Evolutionary conservation across 2,888 invertebrate genomes (phyloP).

Genomic region (Nebria brevicollis): DNA sequence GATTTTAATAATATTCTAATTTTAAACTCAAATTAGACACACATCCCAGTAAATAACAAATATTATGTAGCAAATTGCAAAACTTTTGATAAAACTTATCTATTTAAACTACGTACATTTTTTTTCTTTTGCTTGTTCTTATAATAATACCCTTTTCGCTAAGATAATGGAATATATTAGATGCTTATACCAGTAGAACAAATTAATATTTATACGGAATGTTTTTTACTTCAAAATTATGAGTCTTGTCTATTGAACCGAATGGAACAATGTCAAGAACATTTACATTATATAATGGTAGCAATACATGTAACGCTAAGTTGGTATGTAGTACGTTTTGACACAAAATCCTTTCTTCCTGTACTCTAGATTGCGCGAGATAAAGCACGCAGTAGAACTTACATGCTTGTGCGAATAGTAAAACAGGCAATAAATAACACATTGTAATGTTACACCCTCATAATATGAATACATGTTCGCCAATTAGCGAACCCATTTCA

Average conservation of each 20-base stretch:
- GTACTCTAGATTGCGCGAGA: conserved; percentile 50
- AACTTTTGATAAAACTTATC: too few species aligned
- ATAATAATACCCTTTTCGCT: too few species aligned
- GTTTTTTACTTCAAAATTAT: too few species aligned
- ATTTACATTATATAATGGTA: background rate
- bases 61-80: too few species aligned
- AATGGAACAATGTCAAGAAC: background rate
- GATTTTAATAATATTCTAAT: too few species aligned
- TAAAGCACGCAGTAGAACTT: conserved; percentile 59
- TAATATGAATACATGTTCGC: conserved; percentile 41
- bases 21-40: too few species aligned
- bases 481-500: conserved; percentile 37
- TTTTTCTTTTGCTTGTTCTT: too few species aligned
- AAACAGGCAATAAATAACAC: conserved; percentile 51
- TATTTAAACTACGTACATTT: too few species aligned
- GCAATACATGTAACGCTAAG: background rate
- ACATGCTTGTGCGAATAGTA: conserved; percentile 54
- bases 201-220: too few species aligned
- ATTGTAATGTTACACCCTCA: conserved; percentile 47
- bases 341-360: background rate
- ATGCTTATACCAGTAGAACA: too few species aligned
- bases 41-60: too few species aligned
- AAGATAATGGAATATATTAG: too few species aligned
- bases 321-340: background rate
- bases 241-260: background rate